Conservation (phyloP, 2,888 invertebrate species). For the Schrankia costaestrigalis region DNA sequence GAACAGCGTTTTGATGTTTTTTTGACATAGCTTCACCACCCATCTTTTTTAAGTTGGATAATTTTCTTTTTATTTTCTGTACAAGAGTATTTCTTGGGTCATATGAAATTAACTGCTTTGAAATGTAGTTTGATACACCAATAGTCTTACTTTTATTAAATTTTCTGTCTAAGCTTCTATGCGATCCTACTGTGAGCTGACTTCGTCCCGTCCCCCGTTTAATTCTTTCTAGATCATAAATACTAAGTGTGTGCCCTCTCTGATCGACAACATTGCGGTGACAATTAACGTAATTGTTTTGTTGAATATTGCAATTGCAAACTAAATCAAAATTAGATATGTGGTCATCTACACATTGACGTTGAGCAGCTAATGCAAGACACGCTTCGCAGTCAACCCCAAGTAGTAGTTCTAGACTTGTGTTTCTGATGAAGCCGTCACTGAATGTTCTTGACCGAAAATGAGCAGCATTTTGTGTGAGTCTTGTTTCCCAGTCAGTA, state of each 20-base stretch:
- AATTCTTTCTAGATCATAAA: conserved; percentile 71
- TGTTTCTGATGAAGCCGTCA: conserved; percentile 74
- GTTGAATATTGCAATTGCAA: conserved; percentile 72
- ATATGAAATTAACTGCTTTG: conserved; percentile 74
- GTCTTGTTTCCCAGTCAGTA: conserved; percentile 54
- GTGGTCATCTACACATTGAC: conserved; percentile 64
- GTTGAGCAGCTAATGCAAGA: conserved; percentile 66
- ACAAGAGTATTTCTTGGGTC: conserved; percentile 72
- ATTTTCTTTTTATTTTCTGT: conserved; percentile 75
- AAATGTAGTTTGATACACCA: conserved; percentile 73
- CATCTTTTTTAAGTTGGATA: conserved; percentile 75
- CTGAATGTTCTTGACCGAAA: conserved; percentile 76
- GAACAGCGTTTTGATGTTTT: conserved; percentile 73
- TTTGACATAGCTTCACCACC: conserved; percentile 71
- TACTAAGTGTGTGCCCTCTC: conserved; percentile 67
- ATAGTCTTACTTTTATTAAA: conserved; percentile 70
- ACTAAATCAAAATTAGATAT: conserved; percentile 69
- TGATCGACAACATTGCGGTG: conserved; percentile 57
- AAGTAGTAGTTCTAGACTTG: conserved; percentile 72
- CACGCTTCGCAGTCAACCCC: conserved; percentile 78
- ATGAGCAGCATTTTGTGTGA: conserved; percentile 54
- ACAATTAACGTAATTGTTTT: conserved; percentile 68
- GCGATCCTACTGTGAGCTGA: conserved; percentile 58
- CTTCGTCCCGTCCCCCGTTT: conserved; percentile 63
- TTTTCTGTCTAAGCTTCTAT: conserved; percentile 74